Evolutionary conservation across 92 coral and sea anemone species (phyloP), one percentile per base, ranked within the genome.

Genomic region (Paramuricea clavata): DNA sequence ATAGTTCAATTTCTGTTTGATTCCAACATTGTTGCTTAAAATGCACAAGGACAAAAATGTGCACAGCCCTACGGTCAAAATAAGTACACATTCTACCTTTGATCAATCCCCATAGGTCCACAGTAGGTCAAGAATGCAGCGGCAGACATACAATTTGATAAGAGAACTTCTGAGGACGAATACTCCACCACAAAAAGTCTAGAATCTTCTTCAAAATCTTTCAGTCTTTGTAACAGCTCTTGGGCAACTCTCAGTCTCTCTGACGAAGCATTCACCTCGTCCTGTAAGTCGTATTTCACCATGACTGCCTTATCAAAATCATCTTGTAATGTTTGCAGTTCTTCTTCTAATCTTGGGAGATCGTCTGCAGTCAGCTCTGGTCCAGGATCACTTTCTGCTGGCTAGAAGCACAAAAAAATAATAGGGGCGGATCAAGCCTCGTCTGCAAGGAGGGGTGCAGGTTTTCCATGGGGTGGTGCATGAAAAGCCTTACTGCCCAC

Each of bases 51-150:
- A n/a, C n/a, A n/a, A n/a, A n/a, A n/a, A n/a, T n/a, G n/a, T n/a
- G n/a, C n/a, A n/a, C n/a, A n/a, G n/a, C n/a, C n/a, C n/a, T n/a
- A n/a, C n/a, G n/a, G n/a, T n/a, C n/a, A n/a, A n/a, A 8, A 42
- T 9, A 8, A 19, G 26, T 21, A 49, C 30, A 74, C 5, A 5
- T 27, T 12, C 61, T 68, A 96, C 99, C 99, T 96, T 50, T 91
- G 92, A 86, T 96, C 99, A 27, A 94, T 95, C 49, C 93, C 97
- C 98, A 96, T 93, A 10, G 99, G 88, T 36, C 99, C 99, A 92
- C 99, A 96, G 78, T 96, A 96, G 52, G 94, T 96, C 35, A 96
- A 91, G 83, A 96, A 96, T 0, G 99, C 99, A 64, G 99, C 94
- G 0, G 95, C 98, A 11, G 99, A 95, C 69, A 96, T 81, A 78